Conservation (phyloP, 1,140 invertebrate genomes). For the Magallana angulata region DNA sequence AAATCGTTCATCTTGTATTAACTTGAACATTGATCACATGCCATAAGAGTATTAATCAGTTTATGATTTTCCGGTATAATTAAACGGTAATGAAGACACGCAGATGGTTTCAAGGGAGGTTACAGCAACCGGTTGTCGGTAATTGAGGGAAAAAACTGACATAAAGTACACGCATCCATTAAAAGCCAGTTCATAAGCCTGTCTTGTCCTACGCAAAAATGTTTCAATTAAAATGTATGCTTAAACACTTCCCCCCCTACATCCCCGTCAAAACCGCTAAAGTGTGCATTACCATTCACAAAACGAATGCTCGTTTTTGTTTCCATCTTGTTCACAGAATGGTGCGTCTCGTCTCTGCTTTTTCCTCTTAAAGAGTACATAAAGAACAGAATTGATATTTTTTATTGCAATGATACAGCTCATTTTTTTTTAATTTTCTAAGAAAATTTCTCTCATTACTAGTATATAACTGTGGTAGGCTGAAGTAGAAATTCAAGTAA, state of each 20-base stretch:
- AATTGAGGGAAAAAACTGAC: conserved; percentile 1
- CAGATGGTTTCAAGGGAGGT: neutral
- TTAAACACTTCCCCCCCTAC: conserved; percentile 16
- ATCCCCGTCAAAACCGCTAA: neutral
- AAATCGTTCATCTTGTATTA: too few species aligned
- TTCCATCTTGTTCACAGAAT: neutral
- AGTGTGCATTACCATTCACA: neutral
- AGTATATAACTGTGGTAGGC: too few species aligned
- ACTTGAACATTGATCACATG: too few species aligned
- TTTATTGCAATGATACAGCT: too few species aligned
- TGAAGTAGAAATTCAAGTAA: too few species aligned
- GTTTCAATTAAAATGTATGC: neutral
- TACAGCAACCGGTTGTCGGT: neutral
- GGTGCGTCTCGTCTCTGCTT: too few species aligned
- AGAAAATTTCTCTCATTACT: too few species aligned
- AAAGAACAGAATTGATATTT: too few species aligned
- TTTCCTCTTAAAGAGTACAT: too few species aligned
- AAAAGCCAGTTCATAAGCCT: neutral
- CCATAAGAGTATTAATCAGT: too few species aligned
- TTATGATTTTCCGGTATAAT: too few species aligned
- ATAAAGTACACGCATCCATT: conserved; percentile 16
- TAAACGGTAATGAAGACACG: neutral
- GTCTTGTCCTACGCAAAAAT: neutral
- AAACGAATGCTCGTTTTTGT: neutral
- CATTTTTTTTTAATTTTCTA: too few species aligned